Conservation (phyloP, 2,888 invertebrate genomes). For the Resseliella maxima region DNA sequence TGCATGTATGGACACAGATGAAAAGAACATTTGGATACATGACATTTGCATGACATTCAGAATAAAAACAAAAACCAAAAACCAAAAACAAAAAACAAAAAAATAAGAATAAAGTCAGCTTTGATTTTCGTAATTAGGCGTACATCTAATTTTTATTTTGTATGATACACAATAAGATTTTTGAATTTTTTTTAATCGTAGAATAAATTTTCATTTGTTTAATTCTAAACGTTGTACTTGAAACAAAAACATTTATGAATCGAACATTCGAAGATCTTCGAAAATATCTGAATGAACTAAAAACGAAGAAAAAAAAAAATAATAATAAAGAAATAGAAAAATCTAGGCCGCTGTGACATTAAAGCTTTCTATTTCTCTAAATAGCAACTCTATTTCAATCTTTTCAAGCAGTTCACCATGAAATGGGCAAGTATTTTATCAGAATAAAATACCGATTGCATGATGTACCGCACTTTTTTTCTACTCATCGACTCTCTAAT, state of each 20-base stretch:
- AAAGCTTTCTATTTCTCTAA: no score
- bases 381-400: no score
- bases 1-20: no score
- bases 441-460: no score
- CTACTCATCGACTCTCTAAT: background rate
- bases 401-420: no score
- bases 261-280: background rate
- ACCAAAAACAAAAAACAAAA: background rate
- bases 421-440: no score
- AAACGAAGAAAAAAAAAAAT: background rate
- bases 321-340: no score
- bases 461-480: no score
- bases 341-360: no score
- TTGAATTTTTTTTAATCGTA: background rate
- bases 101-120: background rate
- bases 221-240: background rate
- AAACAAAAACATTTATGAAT: background rate
- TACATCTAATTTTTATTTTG: constrained; percentile 2
- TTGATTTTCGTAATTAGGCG: background rate
- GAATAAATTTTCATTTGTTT: background rate
- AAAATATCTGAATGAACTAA: background rate
- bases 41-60: no score
- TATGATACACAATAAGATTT: background rate
- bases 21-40: no score
- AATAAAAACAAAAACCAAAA: background rate